Evolutionary conservation across 1,140 invertebrate genomes (phyloP), one percentile per base, ranked within the genome.

Genomic region (Polypedilum pembai): DNA sequence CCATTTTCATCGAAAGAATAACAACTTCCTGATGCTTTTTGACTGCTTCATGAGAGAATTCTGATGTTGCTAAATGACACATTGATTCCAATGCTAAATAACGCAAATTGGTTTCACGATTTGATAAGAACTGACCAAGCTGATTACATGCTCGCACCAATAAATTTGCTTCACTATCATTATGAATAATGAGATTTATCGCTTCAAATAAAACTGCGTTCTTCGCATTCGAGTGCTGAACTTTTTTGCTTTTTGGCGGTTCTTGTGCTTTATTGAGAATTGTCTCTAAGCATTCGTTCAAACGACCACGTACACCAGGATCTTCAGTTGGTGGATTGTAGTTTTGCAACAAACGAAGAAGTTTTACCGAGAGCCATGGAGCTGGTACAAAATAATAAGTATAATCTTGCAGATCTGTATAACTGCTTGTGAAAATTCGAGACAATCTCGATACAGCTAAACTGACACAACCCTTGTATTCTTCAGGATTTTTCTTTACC

Each of bases 1-100:
- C 98, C 89, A 97, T 98, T 88, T 99, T 99, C 87, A 99, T 93
- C 3, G 98, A 98, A 73, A 97, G 88, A 77, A 99, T 98, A 41
- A 99, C 98, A 18, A 98, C 98, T 85, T 99, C 98, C 84, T 99
- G 98, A 82, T 99, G 98, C 81, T 99, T 99, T 82, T 99, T 99
- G 0, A 99, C 98, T 76, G 98, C 98, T 83, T 99, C 98, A 84
- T 99, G 98, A 40, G 97, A 99, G 83, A 99, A 99, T 85, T 99
- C 98, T 1, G 97, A 99, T 8, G 96, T 99, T 20, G 98, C 98
- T 78, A 99, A 85, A 80, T 99, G 91, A 83, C 98, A 99, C 97
- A 99, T 99, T 40, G 97, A 99, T 83, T 99, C 98, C 63, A 99
- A 86, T 63, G 98, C 98, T 79, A 99, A 85, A 82, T 99, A 99